Conservation (phyloP, 1,140 invertebrate genomes). For the Pogonus chalceus region DNA sequence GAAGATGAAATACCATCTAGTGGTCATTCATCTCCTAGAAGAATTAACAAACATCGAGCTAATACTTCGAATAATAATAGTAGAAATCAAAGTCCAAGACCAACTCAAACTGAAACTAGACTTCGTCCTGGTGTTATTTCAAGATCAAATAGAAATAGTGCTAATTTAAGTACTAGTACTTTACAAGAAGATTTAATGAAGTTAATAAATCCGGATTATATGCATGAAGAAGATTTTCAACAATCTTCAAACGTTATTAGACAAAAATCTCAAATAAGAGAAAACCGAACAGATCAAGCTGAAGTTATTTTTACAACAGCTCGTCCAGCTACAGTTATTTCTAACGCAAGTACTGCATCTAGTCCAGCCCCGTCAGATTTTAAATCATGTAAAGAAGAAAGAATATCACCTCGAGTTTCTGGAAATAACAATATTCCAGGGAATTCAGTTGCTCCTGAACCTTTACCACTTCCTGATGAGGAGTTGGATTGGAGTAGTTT, state of each 20-base stretch:
- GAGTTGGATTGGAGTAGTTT: slow-evolving; percentile 67
- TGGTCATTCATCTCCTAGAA: slow-evolving; percentile 44
- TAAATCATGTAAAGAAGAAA: slow-evolving; percentile 46
- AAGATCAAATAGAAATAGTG: slow-evolving; percentile 44
- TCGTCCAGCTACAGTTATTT: slow-evolving; percentile 60
- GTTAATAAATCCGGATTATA: slow-evolving; percentile 77
- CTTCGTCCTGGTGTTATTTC: slow-evolving; percentile 38
- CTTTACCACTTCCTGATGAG: slow-evolving; percentile 45
- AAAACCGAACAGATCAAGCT: slow-evolving; percentile 41
- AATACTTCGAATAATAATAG: slow-evolving; percentile 41
- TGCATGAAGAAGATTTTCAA: slow-evolving; percentile 32
- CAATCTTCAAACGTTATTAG: neutral
- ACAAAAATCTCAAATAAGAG: slow-evolving; percentile 34
- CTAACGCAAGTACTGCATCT: slow-evolving; percentile 52
- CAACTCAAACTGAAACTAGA: slow-evolving; percentile 40
- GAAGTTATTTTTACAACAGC: slow-evolving; percentile 64
- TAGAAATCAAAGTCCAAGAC: slow-evolving; percentile 50
- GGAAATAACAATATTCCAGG: slow-evolving; percentile 20
- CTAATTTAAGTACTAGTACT: slow-evolving; percentile 54
- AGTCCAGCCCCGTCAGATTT: slow-evolving; percentile 48
- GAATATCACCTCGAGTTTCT: slow-evolving; percentile 22
- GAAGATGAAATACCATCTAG: slow-evolving; percentile 47
- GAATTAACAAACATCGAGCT: slow-evolving; percentile 31
- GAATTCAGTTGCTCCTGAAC: slow-evolving; percentile 15
- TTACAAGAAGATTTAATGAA: slow-evolving; percentile 82